phyloP scores from a whole-genome alignment of 2,113 vertebrate species.

The Dasyornis broadbenti region DNA sequence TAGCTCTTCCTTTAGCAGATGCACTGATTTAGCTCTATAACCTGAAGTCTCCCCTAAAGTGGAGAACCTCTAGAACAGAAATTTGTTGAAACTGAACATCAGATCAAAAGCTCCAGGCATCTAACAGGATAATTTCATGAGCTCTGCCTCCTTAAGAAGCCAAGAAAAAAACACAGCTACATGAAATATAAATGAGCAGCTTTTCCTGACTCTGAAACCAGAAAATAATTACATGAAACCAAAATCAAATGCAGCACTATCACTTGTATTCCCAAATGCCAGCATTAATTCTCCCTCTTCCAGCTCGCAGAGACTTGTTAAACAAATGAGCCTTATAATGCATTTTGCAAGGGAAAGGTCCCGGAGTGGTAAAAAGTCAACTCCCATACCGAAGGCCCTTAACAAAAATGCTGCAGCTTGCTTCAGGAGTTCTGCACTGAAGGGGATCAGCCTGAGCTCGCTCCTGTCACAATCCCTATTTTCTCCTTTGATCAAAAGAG shows the following conservation, averaged over 20 bases:
- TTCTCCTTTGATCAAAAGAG: neutral
- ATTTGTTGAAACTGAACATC: neutral
- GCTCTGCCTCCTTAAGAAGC: conserved; percentile 15
- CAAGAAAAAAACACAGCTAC: neutral
- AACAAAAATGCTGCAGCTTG: neutral
- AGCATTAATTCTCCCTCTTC: neutral
- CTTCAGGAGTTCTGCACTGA: neutral
- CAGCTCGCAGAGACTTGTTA: conserved; percentile 2
- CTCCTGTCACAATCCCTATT: neutral
- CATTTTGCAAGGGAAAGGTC: conserved; percentile 3
- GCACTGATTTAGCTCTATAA: neutral
- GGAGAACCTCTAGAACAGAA: neutral
- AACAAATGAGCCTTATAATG: conserved; percentile 16
- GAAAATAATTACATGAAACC: conserved; percentile 25
- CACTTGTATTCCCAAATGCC: neutral
- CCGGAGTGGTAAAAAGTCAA: neutral
- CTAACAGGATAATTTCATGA: neutral
- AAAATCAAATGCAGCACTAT: conserved; percentile 28
- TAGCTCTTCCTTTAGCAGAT: neutral
- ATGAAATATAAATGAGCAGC: conserved; percentile 60
- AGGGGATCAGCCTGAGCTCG: neutral
- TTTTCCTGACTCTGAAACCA: conserved; percentile 23
- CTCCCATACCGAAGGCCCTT: neutral
- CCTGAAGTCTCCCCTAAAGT: neutral
- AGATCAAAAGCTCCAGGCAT: neutral